These are phyloP conservation scores for Patella caerulea DNA, from an alignment of 2,888 invertebrate species.

Conservation along the genomic window DNA sequence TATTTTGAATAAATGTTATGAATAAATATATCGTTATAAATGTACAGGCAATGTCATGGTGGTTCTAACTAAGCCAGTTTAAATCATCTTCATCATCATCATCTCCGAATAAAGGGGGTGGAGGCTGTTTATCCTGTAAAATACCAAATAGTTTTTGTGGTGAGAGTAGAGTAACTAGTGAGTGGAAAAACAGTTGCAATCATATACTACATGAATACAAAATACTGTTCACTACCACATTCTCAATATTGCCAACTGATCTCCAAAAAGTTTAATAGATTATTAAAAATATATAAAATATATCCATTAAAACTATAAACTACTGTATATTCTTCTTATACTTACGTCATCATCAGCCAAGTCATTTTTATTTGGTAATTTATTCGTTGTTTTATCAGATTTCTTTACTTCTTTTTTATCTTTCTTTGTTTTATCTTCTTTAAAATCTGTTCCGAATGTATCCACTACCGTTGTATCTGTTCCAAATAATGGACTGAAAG, in stretches of 20 bases:
- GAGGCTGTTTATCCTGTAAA: slow-evolving; percentile 57
- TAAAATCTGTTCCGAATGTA: slow-evolving; percentile 44
- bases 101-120: slow-evolving; percentile 64
- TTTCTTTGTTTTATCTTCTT: slow-evolving; percentile 28
- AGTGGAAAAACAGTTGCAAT: no score
- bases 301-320: no score
- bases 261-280: no score
- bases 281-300: no score
- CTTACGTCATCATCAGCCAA: slow-evolving; percentile 52
- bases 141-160: neutral
- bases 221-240: no score
- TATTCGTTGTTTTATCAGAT: slow-evolving; percentile 15
- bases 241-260: no score
- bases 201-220: no score
- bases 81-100: slow-evolving; percentile 66
- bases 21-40: no score
- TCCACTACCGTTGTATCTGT: slow-evolving; percentile 53
- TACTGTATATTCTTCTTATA: neutral
- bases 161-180: no score
- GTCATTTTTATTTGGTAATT: slow-evolving; percentile 35
- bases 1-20: no score
- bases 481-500: slow-evolving; percentile 43
- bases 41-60: no score
- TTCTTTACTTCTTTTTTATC: slow-evolving; percentile 31
- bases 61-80: slow-evolving; percentile 56